These are phyloP conservation scores for Anniella stebbinsi DNA, from an alignment of 2,797 vertebrate species.

Conservation along the genomic window DNA sequence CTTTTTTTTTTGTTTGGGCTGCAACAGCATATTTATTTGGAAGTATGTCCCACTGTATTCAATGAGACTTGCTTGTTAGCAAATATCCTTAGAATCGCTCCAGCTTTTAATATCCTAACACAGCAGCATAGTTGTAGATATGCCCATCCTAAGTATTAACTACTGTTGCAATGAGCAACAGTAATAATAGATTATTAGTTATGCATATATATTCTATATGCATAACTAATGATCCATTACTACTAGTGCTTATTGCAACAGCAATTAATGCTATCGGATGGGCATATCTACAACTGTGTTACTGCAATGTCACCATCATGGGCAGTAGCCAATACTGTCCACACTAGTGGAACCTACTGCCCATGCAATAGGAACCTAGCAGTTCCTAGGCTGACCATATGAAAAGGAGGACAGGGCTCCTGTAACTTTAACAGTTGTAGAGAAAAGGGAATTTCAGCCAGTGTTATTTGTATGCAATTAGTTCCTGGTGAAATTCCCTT, in stretches of 20 bases:
- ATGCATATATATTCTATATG: no score
- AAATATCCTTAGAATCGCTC: no score
- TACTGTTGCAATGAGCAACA: not conserved
- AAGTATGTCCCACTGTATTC: not conserved
- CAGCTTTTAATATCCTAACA: not conserved
- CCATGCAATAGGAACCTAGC: no score
- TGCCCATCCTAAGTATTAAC: not conserved
- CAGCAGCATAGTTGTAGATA: not conserved
- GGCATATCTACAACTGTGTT: not conserved
- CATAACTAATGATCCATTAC: not conserved
- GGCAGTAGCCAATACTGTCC: no score
- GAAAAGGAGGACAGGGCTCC: no score
- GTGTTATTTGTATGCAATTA: no score
- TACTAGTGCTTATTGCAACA: not conserved
- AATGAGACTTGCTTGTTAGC: not conserved
- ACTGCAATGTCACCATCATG: not conserved
- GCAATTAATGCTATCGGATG: not conserved
- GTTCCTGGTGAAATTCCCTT: no score
- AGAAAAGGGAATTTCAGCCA: no score
- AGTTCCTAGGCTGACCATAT: no score
- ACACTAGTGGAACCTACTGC: no score
- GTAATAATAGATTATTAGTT: not conserved
- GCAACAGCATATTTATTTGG: not conserved
- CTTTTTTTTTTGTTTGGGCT: not conserved
- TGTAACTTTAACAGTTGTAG: no score